phyloP scores from a whole-genome alignment of 2,797 vertebrate species.

The Protosalanx chinensis region DNA sequence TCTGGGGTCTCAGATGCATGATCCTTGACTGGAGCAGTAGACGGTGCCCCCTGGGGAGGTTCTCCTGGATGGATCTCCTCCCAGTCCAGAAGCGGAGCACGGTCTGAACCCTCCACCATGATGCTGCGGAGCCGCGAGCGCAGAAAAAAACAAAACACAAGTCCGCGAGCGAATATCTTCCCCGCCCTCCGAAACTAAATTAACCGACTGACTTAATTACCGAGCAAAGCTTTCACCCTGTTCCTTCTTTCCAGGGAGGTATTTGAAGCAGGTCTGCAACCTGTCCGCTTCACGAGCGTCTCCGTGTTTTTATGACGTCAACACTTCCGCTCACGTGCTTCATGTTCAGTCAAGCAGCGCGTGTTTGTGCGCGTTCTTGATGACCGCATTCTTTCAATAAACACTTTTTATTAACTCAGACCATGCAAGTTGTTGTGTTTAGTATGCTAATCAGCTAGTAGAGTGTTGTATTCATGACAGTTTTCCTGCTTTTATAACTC shows the following conservation, averaged over 20 bases:
- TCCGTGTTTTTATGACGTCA: conserved; percentile 74
- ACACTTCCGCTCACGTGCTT: conserved; percentile 78
- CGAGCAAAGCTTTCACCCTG: conserved; percentile 46
- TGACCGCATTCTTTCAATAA: not conserved
- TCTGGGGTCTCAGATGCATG: conserved; percentile 46
- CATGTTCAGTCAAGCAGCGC: conserved; percentile 62
- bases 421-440: too few species aligned
- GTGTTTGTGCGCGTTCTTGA: not conserved
- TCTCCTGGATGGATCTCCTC: conserved; percentile 85
- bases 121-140: conserved; percentile 31
- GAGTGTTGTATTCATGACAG: not conserved
- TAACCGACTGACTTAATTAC: conserved; percentile 17
- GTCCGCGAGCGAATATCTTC: conserved; percentile 9
- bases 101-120: conserved; percentile 89
- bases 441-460: too few species aligned
- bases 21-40: conserved; percentile 39
- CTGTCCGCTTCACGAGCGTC: conserved; percentile 29
- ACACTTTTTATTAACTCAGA: not conserved
- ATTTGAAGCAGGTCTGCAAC: conserved; percentile 61
- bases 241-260: conserved; percentile 40
- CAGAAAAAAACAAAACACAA: conserved; percentile 16
- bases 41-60: conserved; percentile 63
- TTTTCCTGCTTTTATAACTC: not conserved
- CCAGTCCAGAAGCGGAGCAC: conserved; percentile 91
- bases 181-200: conserved; percentile 8